phyloP scores from a whole-genome alignment of 1,140 invertebrate species.

The Apis cerana region DNA sequence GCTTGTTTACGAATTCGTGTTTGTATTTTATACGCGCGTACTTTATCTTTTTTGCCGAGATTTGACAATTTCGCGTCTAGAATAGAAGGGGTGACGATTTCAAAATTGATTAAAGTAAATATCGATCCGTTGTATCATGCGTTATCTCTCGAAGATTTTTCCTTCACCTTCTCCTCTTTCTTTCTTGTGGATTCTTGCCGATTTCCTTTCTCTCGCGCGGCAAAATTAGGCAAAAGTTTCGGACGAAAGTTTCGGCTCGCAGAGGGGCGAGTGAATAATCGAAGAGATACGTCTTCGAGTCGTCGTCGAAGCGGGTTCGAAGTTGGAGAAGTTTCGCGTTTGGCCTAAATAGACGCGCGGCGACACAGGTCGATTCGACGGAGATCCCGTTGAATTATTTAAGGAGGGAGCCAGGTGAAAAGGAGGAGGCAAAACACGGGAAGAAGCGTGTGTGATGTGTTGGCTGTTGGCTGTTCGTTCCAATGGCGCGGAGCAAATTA shows the following conservation, averaged over 20 bases:
- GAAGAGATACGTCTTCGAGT: not conserved
- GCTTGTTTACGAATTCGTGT: not conserved
- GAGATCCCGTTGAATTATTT: conserved; percentile 22
- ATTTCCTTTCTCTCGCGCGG: no score
- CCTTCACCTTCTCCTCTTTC: no score
- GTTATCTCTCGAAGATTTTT: no score
- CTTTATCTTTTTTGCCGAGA: no score
- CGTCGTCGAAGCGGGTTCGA: not conserved
- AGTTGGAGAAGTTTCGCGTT: not conserved
- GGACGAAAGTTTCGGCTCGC: not conserved
- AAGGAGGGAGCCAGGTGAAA: not conserved
- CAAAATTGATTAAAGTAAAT: no score
- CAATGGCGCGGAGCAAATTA: conserved; percentile 32
- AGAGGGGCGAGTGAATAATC: not conserved
- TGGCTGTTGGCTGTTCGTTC: not conserved
- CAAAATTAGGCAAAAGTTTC: not conserved
- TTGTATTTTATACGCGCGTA: no score
- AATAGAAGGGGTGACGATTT: no score
- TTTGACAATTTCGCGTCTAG: no score
- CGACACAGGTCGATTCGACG: not conserved
- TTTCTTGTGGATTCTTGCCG: no score
- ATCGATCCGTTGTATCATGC: no score
- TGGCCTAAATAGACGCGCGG: not conserved
- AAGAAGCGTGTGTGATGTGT: not conserved
- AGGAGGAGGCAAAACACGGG: not conserved